Base-by-base conservation (phyloP, 2,113 vertebrate species). In the Mustelus asterias region DNA sequence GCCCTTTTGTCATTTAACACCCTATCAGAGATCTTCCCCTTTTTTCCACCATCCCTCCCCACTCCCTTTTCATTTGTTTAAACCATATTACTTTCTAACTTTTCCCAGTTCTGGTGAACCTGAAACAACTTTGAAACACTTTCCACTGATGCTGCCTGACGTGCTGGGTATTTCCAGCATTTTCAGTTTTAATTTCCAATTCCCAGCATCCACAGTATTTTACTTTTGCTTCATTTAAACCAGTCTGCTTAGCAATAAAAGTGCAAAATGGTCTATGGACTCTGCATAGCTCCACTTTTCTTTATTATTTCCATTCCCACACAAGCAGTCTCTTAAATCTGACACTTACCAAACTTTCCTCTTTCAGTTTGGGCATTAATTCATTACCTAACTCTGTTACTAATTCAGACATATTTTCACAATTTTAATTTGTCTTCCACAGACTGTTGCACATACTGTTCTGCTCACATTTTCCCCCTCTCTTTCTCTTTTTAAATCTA, bases 401-500 rank as follows among this genome's bases (percentile, higher is more conserved):
- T 95, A 72, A 95, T 95, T 95, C 94, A 95, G 94, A 44, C 44
- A 95, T 65, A 70, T 95, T 95, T 26, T 54, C 94, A 54, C 94
- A 76, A 48, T 95, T 95, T 41, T 54, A 95, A 95, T 95, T 95
- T 95, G 69, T 95, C 94, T 95, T 95, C 41, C 69, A 95, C 94
- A 72, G 67, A 95, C 69, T 95, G 94, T 95, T 41, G 69, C 41
- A 95, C 94, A 95, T 48, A 16, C 94, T 72, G 94, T 95, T 76
- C 94, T 29, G 94, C 7, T 76, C 69, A 54, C 69, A 54, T 76
- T 95, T 95, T 95, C 18, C 69, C 93, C 69, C 26, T 72, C 69
- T 54, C 94, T 76, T 93, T 65, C 89, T 95, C 94, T 95, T 95
- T 95, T 70, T 95, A 95, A 95, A 95, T 95, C 94, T 95, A 95